phyloP scores from a whole-genome alignment of 2,888 invertebrate genomes.

The Exocentrus adspersus region DNA sequence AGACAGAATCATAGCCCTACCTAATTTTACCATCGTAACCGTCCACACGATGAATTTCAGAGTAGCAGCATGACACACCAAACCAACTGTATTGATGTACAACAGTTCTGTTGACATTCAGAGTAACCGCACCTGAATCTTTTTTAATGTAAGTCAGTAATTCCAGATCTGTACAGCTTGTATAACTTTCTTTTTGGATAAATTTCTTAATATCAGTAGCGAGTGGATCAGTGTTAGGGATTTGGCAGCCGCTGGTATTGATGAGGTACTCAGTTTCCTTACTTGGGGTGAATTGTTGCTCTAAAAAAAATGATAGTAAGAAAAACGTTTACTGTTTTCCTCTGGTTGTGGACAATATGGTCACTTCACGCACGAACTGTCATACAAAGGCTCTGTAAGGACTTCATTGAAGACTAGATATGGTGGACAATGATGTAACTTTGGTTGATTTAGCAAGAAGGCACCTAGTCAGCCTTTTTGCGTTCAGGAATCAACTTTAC shows the following conservation, averaged over 20 bases:
- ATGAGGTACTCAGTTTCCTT: conserved; percentile 41
- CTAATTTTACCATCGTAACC: conserved; percentile 45
- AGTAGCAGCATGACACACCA: conserved; percentile 52
- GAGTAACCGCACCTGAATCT: conserved; percentile 35
- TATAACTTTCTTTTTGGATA: conserved; percentile 44
- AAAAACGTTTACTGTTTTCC: too few relatives aligned
- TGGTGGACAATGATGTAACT: too few relatives aligned
- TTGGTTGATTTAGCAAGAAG: too few relatives aligned
- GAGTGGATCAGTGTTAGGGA: conserved; percentile 50
- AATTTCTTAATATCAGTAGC: conserved; percentile 49
- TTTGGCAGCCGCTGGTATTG: conserved; percentile 49
- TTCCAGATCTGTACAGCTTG: conserved; percentile 44
- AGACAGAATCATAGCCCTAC: too few relatives aligned
- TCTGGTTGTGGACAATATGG: too few relatives aligned
- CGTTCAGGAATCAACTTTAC: too few relatives aligned
- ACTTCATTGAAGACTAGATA: too few relatives aligned
- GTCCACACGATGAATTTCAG: conserved; percentile 42
- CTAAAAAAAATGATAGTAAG: too few relatives aligned
- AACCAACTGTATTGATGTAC: conserved; percentile 48
- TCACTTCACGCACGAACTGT: too few relatives aligned
- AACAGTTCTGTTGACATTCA: conserved; percentile 45
- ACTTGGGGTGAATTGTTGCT: not conserved
- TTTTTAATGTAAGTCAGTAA: conserved; percentile 50
- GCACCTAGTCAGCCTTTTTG: too few relatives aligned
- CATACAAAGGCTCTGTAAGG: too few relatives aligned